Percentiles rank a stretch among this genome's conserved stretches.
Conservation (phyloP, 2,113 vertebrate species). For the Circaetus gallicus region DNA sequence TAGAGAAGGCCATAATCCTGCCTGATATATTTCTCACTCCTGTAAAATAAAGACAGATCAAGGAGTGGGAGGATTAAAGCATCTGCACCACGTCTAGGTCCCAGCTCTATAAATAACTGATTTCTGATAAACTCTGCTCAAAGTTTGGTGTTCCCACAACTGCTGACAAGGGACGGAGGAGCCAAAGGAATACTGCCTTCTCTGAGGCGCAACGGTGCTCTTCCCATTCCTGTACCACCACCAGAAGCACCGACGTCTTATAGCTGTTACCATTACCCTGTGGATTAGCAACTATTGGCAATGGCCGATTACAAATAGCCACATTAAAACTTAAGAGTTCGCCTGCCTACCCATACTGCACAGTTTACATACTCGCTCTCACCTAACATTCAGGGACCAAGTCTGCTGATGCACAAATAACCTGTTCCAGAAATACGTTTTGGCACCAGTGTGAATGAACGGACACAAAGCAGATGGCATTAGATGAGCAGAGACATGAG, state of each 20-base stretch:
- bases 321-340: not conserved
- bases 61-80: not conserved
- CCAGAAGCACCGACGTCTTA: not conserved
- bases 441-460: conserved; percentile 25
- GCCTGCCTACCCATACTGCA: not conserved
- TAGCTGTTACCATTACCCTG: not conserved
- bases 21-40: not conserved
- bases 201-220: fast-evolving
- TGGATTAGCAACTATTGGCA: not conserved
- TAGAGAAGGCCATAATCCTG: not conserved
- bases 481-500: not conserved
- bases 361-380: not conserved
- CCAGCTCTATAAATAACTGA: not conserved
- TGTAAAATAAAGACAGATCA: not conserved
- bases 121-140: not conserved
- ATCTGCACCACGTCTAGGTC: not conserved
- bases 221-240: not conserved
- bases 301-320: not conserved
- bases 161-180: not conserved
- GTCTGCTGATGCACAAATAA: not conserved
- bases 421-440: not conserved
- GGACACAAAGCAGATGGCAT: conserved; percentile 40
- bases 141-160: not conserved
- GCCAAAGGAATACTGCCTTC: not conserved
- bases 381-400: not conserved